Evolutionary conservation across 2,113 vertebrate species (phyloP).

Genomic region (Ictidomys tridecemlineatus): DNA sequence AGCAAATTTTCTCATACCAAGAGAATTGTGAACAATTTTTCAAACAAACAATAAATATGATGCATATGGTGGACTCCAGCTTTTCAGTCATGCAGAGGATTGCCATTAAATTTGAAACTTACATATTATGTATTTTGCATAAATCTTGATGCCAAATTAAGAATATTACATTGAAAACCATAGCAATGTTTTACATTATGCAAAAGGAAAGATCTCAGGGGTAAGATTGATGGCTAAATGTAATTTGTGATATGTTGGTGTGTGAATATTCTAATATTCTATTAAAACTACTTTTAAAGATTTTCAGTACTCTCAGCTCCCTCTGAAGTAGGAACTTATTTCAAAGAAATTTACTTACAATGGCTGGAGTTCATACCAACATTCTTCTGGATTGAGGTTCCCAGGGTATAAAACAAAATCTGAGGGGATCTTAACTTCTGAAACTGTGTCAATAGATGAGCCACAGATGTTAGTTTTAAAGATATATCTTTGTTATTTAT

Average conservation of each 20-base stretch:
- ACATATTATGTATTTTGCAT: constrained; percentile 56
- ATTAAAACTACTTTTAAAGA: constrained; percentile 34
- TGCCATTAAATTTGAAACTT: constrained; percentile 48
- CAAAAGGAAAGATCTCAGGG: constrained; percentile 51
- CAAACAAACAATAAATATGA: constrained; percentile 63
- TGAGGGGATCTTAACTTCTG: constrained; percentile 21
- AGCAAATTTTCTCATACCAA: constrained; percentile 52
- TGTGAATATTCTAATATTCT: constrained; percentile 11
- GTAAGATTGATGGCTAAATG: background rate
- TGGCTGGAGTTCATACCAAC: background rate
- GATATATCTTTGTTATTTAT: background rate
- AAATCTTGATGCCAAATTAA: constrained; percentile 70
- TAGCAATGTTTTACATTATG: constrained; percentile 50
- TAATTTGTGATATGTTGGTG: background rate
- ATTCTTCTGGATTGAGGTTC: background rate
- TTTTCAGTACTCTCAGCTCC: background rate
- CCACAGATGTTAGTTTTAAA: constrained; percentile 9
- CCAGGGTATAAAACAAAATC: constrained; percentile 3
- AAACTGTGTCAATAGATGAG: background rate
- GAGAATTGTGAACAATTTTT: constrained; percentile 41
- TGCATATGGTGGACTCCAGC: constrained; percentile 19
- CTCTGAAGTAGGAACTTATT: background rate
- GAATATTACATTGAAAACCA: constrained; percentile 64
- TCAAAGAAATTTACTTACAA: background rate
- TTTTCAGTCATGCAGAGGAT: constrained; percentile 62